Base-by-base conservation (phyloP, 2,797 vertebrate genomes). In the Spinibarbus caldwelli region DNA sequence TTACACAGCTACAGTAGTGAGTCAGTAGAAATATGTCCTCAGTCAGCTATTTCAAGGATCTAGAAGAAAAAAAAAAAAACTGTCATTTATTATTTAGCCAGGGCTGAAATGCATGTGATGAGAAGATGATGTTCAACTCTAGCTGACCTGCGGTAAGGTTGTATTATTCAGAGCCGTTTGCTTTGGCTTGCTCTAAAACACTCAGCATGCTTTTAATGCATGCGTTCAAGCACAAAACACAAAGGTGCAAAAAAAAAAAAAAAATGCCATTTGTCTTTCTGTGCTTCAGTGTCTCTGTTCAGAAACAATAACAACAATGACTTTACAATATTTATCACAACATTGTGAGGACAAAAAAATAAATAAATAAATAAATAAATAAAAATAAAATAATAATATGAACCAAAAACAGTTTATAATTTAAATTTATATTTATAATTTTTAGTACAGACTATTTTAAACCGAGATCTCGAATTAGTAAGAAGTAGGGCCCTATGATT, bases 71-170 rank as follows among this genome's bases (percentile, higher is more conserved):
- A n/a, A n/a, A 68, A 93, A 93, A 94, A 93, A 89, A 23, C 81
- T 93, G 91, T 90, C 94, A 96, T 96, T 93, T 94, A 96, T 96
- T 95, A 95, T 96, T 96, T 95, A 96, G 91, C 91, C 93, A 93
- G 93, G 94, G 95, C 93, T 95, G 90, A 97, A 96, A 95, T 95
- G 89, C 87, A 93, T 96, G 95, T 95, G 95, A 94, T 94, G 95
- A 96, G 95, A 95, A 94, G 92, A 95, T 95, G 95, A 96, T 96
- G 96, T 96, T 95, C 94, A 96, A 95, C 93, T 95, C 94, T 95
- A 90, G 88, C 90, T 97, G 95, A 96, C 93, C 94, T 91, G 90
- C 92, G 94, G 95, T 93, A 94, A 94, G 91, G 91, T 91, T 92
- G 91, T 91, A 92, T 91, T 93, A 89, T 94, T 94, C 91, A 94